Percentiles rank a stretch among this genome's conserved stretches.
Conservation (phyloP, 2,797 vertebrate species). For the Sebastes matsubarae region DNA sequence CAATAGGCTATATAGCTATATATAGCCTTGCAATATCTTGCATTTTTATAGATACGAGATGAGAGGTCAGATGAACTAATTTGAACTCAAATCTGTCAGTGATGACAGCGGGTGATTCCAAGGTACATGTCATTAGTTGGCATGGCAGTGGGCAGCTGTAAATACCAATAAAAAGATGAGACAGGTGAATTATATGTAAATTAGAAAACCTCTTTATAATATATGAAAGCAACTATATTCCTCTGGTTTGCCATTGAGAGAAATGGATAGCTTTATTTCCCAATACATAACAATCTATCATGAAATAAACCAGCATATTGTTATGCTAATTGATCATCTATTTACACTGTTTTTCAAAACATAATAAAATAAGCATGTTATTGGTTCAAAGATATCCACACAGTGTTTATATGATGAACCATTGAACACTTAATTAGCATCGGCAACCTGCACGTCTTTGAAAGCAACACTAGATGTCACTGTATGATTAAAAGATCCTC, state of each 20-base stretch:
- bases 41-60: too few relatives aligned
- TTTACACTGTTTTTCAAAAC: background rate
- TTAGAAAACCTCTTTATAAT: background rate
- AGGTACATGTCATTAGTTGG: background rate
- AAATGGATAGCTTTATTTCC: background rate
- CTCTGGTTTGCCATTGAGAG: background rate
- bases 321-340: background rate
- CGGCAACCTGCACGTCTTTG: background rate
- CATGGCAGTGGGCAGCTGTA: background rate
- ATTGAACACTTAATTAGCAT: background rate
- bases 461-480: slow-evolving; percentile 65
- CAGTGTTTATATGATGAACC: background rate
- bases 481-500: slow-evolving; percentile 20
- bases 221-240: background rate
- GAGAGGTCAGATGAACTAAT: too few relatives aligned
- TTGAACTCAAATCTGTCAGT: too few relatives aligned
- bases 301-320: background rate
- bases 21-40: too few relatives aligned
- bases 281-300: background rate
- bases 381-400: background rate
- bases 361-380: background rate
- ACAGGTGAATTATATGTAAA: background rate
- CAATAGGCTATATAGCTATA: too few relatives aligned
- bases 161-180: background rate
- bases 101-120: background rate